Evolutionary conservation across 2,113 vertebrate genomes (phyloP).

Genomic region (Microcebus griseorufus): DNA sequence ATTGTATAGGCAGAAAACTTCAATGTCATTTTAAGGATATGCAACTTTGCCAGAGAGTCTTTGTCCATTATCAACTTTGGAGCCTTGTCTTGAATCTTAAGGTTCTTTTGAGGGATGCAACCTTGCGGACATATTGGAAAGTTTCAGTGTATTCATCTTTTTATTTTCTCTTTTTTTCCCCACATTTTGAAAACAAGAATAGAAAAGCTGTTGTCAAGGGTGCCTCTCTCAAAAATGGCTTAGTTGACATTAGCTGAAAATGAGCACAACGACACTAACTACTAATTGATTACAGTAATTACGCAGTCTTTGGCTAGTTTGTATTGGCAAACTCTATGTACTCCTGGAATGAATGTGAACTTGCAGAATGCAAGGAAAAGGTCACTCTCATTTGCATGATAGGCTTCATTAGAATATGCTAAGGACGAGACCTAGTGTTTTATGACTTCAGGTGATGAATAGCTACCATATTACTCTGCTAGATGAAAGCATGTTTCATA

Average conservation of each 20-base stretch:
- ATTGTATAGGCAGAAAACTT: slow-evolving; percentile 89
- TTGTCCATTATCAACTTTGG: slow-evolving; percentile 53
- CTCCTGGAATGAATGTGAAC: slow-evolving; percentile 95
- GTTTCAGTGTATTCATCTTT: slow-evolving; percentile 68
- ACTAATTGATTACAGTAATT: slow-evolving; percentile 99
- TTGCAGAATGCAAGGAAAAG: slow-evolving; percentile 96
- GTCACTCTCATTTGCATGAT: slow-evolving; percentile 99
- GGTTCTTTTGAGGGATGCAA: neutral
- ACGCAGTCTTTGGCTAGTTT: slow-evolving; percentile 94
- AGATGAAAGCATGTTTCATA: slow-evolving; percentile 93
- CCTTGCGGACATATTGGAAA: slow-evolving; percentile 68
- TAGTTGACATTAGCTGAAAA: slow-evolving; percentile 95
- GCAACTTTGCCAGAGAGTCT: slow-evolving; percentile 86
- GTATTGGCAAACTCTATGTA: slow-evolving; percentile 94
- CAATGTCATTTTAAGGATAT: slow-evolving; percentile 95
- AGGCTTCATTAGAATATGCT: slow-evolving; percentile 99
- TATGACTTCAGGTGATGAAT: slow-evolving; percentile 98
- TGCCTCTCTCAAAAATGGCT: slow-evolving; percentile 87
- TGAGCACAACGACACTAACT: slow-evolving; percentile 93
- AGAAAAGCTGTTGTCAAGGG: slow-evolving; percentile 84
- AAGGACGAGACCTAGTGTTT: slow-evolving; percentile 95
- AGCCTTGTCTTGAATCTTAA: slow-evolving; percentile 64
- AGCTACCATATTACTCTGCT: slow-evolving; percentile 91
- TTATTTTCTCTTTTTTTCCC: slow-evolving; percentile 46
- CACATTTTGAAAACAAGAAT: slow-evolving; percentile 79